Base-by-base conservation (phyloP, 2,113 vertebrate genomes). In the Neogale vison region DNA sequence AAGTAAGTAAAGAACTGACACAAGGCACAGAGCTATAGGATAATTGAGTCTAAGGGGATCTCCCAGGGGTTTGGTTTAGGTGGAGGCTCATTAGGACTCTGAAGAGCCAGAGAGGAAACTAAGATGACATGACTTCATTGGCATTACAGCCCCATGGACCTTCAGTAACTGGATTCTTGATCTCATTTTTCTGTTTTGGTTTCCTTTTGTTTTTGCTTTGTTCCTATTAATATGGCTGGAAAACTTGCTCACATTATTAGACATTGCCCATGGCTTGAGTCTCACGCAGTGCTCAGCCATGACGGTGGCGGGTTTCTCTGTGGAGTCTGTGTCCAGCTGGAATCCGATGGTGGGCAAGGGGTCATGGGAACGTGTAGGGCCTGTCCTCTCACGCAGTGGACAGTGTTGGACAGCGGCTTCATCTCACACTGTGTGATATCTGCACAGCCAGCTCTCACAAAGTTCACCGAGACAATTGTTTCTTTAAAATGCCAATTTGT, bases 251-350 rank as follows among this genome's bases (percentile, higher is more conserved):
- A 47, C 29, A 2, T 31, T 45, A 5, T 15, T 17, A n/a, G 12
- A 67, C 4, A 2, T 14, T 2, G 0, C 3, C 9, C 0, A 0
- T 12, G 15, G 69, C 23, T 12, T 4, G 15, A 76, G 52, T 4
- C 59, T 76, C 24, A 23, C 0, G 3, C 0, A 2, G 42, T 2
- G 10, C 11, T 77, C 3, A 5, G 55, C 29, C 0, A 0, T 17
- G 31, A 9, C 9, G 36, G 71, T 0, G 3, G 13, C 55, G 21
- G 31, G 7, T 6, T 7, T 3, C 57, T 36, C 36, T 23, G 10
- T 9, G 9, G 26, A 57, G 3, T 15, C 67, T 11, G 18, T 14
- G 20, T n/a, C 61, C 57, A n/a, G 4, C 21, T 47, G 59, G 63
- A 45, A 15, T 24, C 63, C 1, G 2, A 4, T 5, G 34, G 47